Conservation (phyloP, 1,140 invertebrate species). For the Mactra quadrangularis region DNA sequence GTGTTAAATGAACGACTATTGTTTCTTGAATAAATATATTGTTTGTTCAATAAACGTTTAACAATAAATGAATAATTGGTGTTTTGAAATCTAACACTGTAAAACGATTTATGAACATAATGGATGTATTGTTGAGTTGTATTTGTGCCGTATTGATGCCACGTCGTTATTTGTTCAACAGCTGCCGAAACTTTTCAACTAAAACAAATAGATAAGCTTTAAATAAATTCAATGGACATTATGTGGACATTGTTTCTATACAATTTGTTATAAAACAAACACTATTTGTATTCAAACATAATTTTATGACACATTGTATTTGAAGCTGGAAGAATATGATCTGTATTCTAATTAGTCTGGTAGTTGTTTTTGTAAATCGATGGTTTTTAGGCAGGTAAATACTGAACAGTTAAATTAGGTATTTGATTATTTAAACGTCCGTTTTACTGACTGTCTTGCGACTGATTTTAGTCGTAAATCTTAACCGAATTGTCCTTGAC, state of each 20-base stretch:
- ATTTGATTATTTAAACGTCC: no score
- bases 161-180: constrained; percentile 32
- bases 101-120: constrained; percentile 60
- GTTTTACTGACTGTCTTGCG: no score
- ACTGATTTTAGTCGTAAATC: no score
- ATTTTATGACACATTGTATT: constrained; percentile 57
- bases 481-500: no score
- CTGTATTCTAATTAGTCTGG: no score
- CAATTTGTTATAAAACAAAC: constrained; percentile 29
- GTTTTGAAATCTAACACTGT: constrained; percentile 59
- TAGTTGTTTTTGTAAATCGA: no score
- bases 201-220: constrained; percentile 53
- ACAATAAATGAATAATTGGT: constrained; percentile 54
- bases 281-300: no score
- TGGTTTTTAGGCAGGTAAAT: no score
- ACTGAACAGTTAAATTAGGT: no score
- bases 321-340: no score
- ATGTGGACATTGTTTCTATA: constrained; percentile 11
- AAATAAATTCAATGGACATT: background rate
- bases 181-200: constrained; percentile 44
- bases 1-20: constrained; percentile 57
- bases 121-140: constrained; percentile 25
- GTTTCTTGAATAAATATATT: constrained; percentile 61
- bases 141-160: constrained; percentile 45
- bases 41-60: constrained; percentile 58